phyloP scores from a whole-genome alignment of 1,140 invertebrate species.

The Lordiphosa stackelbergi region DNA sequence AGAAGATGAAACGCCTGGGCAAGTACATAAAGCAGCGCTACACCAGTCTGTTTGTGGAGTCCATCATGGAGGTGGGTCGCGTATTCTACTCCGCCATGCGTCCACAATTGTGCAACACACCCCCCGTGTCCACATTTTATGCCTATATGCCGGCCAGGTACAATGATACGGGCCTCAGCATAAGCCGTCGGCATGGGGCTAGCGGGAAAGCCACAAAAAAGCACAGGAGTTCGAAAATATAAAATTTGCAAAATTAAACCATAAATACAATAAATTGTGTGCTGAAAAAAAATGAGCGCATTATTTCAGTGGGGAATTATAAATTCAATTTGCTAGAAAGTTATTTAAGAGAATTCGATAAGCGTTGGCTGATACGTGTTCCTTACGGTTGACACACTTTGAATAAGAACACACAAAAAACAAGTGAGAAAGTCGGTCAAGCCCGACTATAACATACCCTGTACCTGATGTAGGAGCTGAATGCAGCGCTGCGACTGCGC shows the following conservation, averaged over 20 bases:
- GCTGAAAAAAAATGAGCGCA: too few species aligned
- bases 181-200: too few species aligned
- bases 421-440: too few species aligned
- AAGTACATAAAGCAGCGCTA: background rate
- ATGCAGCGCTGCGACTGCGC: too few species aligned
- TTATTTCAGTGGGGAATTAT: too few species aligned
- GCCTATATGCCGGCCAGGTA: conserved; percentile 48
- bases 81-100: conserved; percentile 35
- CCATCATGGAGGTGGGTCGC: conserved; percentile 40
- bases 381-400: too few species aligned
- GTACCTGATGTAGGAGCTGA: too few species aligned
- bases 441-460: too few species aligned
- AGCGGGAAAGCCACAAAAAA: background rate
- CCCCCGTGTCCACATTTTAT: conserved; percentile 19
- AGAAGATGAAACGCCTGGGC: background rate
- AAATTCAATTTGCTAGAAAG: too few species aligned
- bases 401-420: too few species aligned
- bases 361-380: too few species aligned
- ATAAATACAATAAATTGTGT: background rate
- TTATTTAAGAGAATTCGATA: too few species aligned
- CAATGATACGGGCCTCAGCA: conserved; percentile 20
- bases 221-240: background rate
- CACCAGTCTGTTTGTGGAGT: conserved; percentile 16
- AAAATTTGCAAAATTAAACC: background rate
- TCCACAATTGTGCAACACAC: background rate